Evolutionary conservation across 2,113 vertebrate species (phyloP).

Genomic region (Ceratotherium simum): DNA sequence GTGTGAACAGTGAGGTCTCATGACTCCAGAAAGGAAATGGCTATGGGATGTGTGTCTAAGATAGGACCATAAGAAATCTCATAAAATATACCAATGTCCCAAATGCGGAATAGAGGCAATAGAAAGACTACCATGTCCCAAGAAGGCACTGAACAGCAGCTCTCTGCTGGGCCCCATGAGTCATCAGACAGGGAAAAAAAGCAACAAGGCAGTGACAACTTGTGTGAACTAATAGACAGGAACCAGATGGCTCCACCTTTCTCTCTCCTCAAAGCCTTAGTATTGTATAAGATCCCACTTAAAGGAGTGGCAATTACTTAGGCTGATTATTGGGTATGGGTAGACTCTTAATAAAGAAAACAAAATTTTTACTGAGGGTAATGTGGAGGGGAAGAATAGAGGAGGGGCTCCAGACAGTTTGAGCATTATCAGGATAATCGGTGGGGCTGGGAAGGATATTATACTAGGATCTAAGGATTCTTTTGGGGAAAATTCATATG

Average conservation of each 20-base stretch:
- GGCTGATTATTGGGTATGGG: not conserved
- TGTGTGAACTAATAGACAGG: not conserved
- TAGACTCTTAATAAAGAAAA: not conserved
- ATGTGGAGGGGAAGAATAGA: not conserved
- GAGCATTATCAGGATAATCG: not conserved
- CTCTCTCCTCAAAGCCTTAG: not conserved
- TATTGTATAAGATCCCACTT: not conserved
- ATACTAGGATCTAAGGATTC: not conserved
- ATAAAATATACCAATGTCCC: not conserved
- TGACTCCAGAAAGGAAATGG: not conserved
- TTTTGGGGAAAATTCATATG: slow-evolving; percentile 7
- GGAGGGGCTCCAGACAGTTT: not conserved
- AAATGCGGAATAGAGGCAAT: not conserved
- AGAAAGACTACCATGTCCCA: not conserved
- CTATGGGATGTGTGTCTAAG: not conserved
- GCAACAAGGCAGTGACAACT: not conserved
- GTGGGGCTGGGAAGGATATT: not conserved
- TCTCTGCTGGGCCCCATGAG: not conserved
- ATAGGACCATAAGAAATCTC: not conserved
- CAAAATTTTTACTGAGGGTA: not conserved
- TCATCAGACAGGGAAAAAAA: not conserved
- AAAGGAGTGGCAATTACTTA: not conserved
- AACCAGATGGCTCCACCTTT: not conserved
- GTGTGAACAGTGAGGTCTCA: not conserved
- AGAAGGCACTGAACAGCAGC: not conserved